Evolutionary conservation across 2,888 invertebrate genomes (phyloP).

Genomic region (Clanis bilineata): DNA sequence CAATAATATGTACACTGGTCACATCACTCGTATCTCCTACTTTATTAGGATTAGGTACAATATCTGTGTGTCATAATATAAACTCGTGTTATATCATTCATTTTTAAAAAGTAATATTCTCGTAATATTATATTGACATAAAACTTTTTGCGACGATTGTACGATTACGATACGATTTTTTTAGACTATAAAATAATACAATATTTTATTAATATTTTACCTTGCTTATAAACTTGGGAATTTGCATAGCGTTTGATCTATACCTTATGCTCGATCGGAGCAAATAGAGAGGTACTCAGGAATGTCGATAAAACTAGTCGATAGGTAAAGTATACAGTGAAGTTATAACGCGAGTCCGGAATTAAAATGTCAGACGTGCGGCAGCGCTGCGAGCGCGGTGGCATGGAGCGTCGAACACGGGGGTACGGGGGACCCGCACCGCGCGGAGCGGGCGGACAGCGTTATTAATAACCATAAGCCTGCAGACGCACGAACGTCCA

Average conservation of each 20-base stretch:
- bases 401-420: conserved; percentile 63
- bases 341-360: conserved; percentile 71
- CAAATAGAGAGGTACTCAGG: conserved; percentile 53
- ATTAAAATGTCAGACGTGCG: conserved; percentile 82
- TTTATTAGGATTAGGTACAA: neutral
- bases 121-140: neutral
- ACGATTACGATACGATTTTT: conserved; percentile 1
- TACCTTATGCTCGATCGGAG: too few species aligned
- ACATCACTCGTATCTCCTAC: neutral
- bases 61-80: neutral
- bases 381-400: conserved; percentile 45
- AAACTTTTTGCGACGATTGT: neutral
- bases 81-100: neutral
- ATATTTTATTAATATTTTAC: neutral
- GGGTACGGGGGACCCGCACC: conserved; percentile 48
- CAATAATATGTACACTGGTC: neutral
- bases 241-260: too few species aligned
- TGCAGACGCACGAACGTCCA: conserved; percentile 82
- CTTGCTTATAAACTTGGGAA: neutral
- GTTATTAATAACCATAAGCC: conserved; percentile 83
- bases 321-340: conserved; percentile 61
- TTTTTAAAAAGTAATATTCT: too few species aligned
- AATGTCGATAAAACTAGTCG: conserved; percentile 71
- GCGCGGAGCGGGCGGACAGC: conserved; percentile 57
- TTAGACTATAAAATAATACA: neutral